Percentiles rank a stretch among this genome's conserved stretches.
Conservation (phyloP, 2,113 vertebrate genomes). For the Acanthisitta chloris region DNA sequence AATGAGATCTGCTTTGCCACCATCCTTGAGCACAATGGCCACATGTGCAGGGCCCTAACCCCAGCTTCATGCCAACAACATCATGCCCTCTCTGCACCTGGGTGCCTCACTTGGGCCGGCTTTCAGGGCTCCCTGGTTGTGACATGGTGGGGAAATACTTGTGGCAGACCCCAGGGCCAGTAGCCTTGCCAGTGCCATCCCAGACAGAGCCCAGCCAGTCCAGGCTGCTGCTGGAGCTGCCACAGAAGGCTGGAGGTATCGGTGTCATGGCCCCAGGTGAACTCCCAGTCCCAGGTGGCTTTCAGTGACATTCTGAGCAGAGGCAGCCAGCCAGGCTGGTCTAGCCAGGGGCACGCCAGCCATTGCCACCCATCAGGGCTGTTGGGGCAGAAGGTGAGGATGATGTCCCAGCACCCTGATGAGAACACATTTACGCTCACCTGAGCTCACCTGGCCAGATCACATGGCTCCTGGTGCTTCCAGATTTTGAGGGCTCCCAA, state of each 20-base stretch:
- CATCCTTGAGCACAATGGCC: background rate
- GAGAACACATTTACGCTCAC: fast-evolving
- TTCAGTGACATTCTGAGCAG: background rate
- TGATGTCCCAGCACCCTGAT: background rate
- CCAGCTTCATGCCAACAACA: background rate
- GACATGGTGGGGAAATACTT: background rate
- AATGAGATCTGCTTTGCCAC: background rate
- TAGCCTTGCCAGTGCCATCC: background rate
- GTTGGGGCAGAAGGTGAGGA: background rate
- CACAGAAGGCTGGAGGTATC: background rate
- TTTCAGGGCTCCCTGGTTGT: background rate
- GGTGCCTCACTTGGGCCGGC: background rate
- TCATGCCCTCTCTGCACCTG: background rate
- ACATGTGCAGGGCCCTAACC: background rate
- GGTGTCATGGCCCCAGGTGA: background rate
- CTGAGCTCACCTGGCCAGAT: background rate
- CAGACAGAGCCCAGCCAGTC: background rate
- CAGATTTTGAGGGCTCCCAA: background rate
- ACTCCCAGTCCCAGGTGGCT: background rate
- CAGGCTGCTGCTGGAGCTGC: background rate
- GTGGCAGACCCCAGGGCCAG: background rate
- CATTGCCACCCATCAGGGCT: background rate
- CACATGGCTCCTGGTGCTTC: background rate
- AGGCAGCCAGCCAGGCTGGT: background rate
- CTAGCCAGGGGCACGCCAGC: background rate